These are phyloP conservation scores for Psophia crepitans DNA, from an alignment of 2,113 vertebrate genomes.

Conservation along the genomic window DNA sequence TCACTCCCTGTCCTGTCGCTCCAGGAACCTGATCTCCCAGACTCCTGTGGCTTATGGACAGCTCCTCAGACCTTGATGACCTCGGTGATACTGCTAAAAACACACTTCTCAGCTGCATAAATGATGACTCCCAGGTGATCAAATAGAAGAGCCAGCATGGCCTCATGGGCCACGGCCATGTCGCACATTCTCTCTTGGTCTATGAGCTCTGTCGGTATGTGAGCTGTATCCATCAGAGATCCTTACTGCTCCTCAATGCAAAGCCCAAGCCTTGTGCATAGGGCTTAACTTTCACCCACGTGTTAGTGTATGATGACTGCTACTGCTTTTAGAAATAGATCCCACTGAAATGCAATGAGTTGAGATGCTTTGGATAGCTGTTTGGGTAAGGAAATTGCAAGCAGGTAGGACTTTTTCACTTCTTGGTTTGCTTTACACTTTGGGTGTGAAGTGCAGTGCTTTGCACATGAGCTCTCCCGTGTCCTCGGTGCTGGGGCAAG, in stretches of 20 bases:
- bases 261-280: background rate
- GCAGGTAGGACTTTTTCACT: background rate
- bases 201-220: background rate
- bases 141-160: background rate
- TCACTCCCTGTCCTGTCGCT: background rate
- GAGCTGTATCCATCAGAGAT: accelerated
- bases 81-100: background rate
- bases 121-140: background rate
- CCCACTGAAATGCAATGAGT: background rate
- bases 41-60: background rate
- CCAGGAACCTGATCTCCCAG: background rate
- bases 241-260: background rate
- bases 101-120: background rate
- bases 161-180: background rate
- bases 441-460: background rate
- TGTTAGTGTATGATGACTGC: background rate
- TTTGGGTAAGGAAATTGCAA: background rate
- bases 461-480: accelerated
- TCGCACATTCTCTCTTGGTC: background rate
- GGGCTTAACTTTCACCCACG: background rate
- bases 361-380: background rate
- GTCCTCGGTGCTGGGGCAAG: background rate
- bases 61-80: background rate
- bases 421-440: background rate
- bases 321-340: background rate